These are phyloP conservation scores for Enteromius argenteus DNA, from an alignment of 2,797 vertebrate genomes.

Conservation along the genomic window DNA sequence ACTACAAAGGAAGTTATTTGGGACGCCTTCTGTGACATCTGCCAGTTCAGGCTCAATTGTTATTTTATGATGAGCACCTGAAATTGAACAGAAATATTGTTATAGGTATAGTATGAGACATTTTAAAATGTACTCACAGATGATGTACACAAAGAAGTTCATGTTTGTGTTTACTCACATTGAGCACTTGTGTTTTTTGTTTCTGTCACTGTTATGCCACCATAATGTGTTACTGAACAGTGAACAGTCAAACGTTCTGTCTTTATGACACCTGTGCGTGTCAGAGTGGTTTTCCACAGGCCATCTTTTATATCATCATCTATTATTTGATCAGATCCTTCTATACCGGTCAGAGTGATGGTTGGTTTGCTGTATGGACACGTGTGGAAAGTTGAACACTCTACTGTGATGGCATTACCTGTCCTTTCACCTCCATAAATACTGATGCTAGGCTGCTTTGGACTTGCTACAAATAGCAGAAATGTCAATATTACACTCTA, in stretches of 20 bases:
- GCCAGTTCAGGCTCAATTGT: conserved; percentile 55
- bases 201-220: not conserved
- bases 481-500: conserved; percentile 15
- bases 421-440: conserved; percentile 23
- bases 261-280: conserved; percentile 1
- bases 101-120: not conserved
- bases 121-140: not conserved
- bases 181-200: not conserved
- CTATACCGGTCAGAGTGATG: conserved; percentile 27
- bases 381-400: conserved; percentile 29
- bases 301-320: not conserved
- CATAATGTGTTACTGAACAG: conserved; percentile 34
- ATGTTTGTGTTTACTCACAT: too few species aligned
- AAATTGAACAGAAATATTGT: not conserved
- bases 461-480: not conserved
- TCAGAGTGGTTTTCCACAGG: conserved; percentile 40
- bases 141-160: too few species aligned
- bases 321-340: conserved; percentile 17
- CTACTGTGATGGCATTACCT: conserved; percentile 2
- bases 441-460: not conserved
- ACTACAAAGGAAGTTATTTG: conserved; percentile 65
- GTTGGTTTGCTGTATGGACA: conserved; percentile 38
- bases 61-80: conserved; percentile 67
- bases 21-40: conserved; percentile 70
- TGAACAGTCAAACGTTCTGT: not conserved